Base-by-base conservation (phyloP, 92 coral and sea anemone genomes). In the Bergia puertoricense region DNA sequence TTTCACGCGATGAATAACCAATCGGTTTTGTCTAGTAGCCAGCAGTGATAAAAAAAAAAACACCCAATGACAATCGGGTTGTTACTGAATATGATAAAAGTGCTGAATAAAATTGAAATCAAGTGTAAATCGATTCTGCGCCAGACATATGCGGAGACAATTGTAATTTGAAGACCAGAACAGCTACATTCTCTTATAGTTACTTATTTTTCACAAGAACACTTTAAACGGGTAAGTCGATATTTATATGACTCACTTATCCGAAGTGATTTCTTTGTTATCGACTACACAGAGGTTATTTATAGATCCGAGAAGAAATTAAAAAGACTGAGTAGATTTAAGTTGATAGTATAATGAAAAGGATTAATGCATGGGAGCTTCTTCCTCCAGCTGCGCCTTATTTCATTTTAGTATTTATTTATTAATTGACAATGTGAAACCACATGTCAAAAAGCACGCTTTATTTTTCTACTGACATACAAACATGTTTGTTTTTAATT, bases 121-220 rank as follows among this genome's bases (percentile, higher is more conserved):
- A 74, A 4, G 16, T 74, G 42, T 1, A 84, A 38, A 84, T 30
- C 6, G 37, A 30, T 71, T 59, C 45, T 48, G 40, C 65, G 57
- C 78, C 79, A 84, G 87, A 84, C 87, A 84, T 79, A 84, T 84
- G 87, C 50, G 68, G 56, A 71, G 37, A 71, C 77, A 83, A 71
- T 69, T 57, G 77, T 14, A 68, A 69, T 69, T 30, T 45, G 38
- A 37, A 36, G 23, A 69, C 44, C 10, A 18, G 11, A 69, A 82
- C 45, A 62, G 15, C 50, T 43, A 2, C 8, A 2, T 44, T 42
- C 76, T 14, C 18, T 81, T 42, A 30, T 30, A 0, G 74, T 40
- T 62, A 22, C 67, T 44, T 67, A 54, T 11, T 11, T 71, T 84
- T 71, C 43, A 46, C 38, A n/a, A 83, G 37, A 74, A 23, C 10